phyloP scores from a whole-genome alignment of 2,113 vertebrate genomes.

The Saccopteryx leptura region DNA sequence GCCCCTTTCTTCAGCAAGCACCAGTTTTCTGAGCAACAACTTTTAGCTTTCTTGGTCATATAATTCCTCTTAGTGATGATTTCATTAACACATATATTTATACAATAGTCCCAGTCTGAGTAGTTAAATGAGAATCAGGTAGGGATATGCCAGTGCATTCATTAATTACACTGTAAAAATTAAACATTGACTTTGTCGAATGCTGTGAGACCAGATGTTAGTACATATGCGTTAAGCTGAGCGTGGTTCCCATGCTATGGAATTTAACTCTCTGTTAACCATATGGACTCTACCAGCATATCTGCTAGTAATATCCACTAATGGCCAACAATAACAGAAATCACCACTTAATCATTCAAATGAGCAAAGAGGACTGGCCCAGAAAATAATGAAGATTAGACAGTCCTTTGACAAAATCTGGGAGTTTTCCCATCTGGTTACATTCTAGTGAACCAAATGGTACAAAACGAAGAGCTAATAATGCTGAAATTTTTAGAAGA shows the following conservation, averaged over 20 bases:
- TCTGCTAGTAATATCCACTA: neutral
- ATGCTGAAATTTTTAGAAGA: neutral
- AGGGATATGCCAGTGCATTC: neutral
- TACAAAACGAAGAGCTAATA: neutral
- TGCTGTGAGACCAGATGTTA: neutral
- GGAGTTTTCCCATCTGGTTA: neutral
- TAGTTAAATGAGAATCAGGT: neutral
- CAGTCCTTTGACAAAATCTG: neutral
- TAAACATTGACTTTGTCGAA: neutral
- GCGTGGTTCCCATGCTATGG: neutral
- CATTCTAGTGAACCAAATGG: neutral
- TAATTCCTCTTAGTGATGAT: neutral
- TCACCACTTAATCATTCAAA: neutral
- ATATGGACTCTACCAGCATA: neutral
- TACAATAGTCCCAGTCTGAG: neutral
- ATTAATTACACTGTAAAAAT: neutral
- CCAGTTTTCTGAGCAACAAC: neutral
- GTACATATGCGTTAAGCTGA: neutral
- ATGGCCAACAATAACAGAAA: neutral
- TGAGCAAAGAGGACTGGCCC: conserved; percentile 3
- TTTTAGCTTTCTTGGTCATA: neutral
- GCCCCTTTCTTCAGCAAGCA: neutral
- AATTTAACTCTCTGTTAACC: conserved; percentile 9
- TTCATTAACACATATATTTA: neutral
- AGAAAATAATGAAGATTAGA: neutral